Percentiles rank a stretch among this genome's conserved stretches.
phyloP scores from a whole-genome alignment of 2,113 vertebrate genomes.

The Peromyscus californicus region DNA sequence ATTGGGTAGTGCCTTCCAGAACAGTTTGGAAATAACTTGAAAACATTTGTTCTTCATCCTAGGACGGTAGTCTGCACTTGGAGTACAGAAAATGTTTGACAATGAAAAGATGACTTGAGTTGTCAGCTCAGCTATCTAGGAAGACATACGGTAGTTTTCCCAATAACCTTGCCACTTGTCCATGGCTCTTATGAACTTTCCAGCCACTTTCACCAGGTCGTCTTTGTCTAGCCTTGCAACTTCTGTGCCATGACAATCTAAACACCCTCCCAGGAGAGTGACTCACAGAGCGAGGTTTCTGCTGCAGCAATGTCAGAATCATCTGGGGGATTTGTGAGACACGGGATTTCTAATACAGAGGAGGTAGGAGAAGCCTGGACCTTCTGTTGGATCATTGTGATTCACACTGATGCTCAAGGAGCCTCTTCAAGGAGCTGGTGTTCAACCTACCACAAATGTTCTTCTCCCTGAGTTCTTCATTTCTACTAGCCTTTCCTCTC shows the following conservation, averaged over 20 bases:
- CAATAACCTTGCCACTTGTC: neutral
- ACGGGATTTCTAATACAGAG: neutral
- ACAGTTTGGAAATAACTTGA: conserved; percentile 40
- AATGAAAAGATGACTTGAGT: neutral
- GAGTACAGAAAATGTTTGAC: conserved; percentile 24
- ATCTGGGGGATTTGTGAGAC: conserved; percentile 10
- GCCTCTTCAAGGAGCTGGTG: neutral
- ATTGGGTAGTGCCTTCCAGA: neutral
- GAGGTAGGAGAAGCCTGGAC: neutral
- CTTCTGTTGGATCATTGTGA: neutral
- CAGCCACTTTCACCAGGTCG: neutral
- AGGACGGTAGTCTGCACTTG: neutral
- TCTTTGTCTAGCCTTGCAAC: neutral
- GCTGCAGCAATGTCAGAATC: neutral
- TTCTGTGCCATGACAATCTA: neutral
- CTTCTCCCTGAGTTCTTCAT: neutral
- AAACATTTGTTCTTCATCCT: conserved; percentile 44
- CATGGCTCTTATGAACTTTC: neutral
- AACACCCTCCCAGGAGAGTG: neutral
- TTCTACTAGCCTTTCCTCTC: neutral
- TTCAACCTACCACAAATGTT: neutral
- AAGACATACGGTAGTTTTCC: neutral
- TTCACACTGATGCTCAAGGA: neutral
- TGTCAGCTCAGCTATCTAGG: neutral
- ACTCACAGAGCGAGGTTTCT: neutral